Evolutionary conservation across 1,140 invertebrate species (phyloP).

Genomic region (Belonocnema kinseyi): DNA sequence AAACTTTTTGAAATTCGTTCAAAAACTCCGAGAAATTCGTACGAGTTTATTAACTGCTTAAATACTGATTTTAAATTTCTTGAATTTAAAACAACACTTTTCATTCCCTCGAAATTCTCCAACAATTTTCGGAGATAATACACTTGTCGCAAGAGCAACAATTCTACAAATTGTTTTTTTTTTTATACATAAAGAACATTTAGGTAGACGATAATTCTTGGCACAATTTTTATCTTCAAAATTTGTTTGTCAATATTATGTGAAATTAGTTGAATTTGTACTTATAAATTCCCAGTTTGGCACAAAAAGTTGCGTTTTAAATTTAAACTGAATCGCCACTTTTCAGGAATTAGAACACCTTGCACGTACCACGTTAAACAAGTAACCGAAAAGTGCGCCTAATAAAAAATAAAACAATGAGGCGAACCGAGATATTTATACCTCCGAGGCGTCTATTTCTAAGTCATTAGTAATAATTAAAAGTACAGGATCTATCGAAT

Average conservation of each 20-base stretch:
- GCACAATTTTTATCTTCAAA: too few relatives aligned
- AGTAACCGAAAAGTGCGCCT: background rate
- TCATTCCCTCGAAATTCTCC: too few relatives aligned
- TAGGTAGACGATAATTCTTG: too few relatives aligned
- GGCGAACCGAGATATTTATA: slow-evolving; percentile 4
- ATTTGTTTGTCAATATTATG: too few relatives aligned
- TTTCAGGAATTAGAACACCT: slow-evolving; percentile 12
- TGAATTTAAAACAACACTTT: background rate
- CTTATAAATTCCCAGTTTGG: background rate
- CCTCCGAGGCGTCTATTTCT: background rate
- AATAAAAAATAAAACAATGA: background rate
- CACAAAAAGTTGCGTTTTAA: background rate
- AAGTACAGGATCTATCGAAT: slow-evolving; percentile 57
- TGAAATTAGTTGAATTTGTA: too few relatives aligned
- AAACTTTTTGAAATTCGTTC: slow-evolving; percentile 7
- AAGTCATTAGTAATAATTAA: slow-evolving; percentile 21
- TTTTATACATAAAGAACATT: background rate
- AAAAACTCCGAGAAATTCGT: slow-evolving; percentile 27
- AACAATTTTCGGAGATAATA: too few relatives aligned
- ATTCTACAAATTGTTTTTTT: background rate
- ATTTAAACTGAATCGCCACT: background rate
- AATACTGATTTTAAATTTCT: background rate
- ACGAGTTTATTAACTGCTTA: background rate
- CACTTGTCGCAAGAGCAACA: background rate
- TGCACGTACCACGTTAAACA: background rate